phyloP scores from a whole-genome alignment of 2,888 invertebrate species.

The Agrotis ipsilon region DNA sequence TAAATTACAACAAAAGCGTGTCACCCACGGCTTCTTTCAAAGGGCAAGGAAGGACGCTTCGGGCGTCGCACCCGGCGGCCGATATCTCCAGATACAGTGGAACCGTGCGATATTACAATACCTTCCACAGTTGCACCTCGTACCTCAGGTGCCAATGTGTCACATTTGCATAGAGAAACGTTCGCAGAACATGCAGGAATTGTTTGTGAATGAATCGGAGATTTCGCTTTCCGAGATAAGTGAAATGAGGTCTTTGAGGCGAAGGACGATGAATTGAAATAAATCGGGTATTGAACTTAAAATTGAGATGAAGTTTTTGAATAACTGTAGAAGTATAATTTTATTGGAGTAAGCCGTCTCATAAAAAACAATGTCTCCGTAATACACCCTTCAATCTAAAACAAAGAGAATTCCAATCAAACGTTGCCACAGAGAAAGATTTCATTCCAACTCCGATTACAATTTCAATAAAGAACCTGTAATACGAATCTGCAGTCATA shows the following conservation, averaged over 20 bases:
- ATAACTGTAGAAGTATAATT: neutral
- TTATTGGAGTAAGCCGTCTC: too few species aligned
- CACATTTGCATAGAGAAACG: slow-evolving; percentile 61
- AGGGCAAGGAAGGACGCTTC: slow-evolving; percentile 85
- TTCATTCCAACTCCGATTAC: slow-evolving; percentile 51
- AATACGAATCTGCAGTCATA: slow-evolving; percentile 65
- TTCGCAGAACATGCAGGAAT: slow-evolving; percentile 39
- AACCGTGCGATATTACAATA: slow-evolving; percentile 59
- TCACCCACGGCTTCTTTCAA: slow-evolving; percentile 56
- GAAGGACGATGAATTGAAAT: neutral
- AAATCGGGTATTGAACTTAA: neutral
- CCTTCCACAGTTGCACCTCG: slow-evolving; percentile 29
- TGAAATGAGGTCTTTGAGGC: slow-evolving; percentile 18
- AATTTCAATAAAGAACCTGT: slow-evolving; percentile 50
- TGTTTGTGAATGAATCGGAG: slow-evolving; percentile 40
- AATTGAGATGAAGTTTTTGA: neutral
- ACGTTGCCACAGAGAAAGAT: slow-evolving; percentile 27
- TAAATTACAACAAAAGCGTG: slow-evolving; percentile 33
- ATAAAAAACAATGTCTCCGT: neutral
- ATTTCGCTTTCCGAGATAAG: slow-evolving; percentile 35
- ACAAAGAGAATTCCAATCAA: slow-evolving; percentile 8
- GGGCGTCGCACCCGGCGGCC: slow-evolving; percentile 81
- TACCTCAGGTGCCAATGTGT: slow-evolving; percentile 68
- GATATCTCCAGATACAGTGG: slow-evolving; percentile 58
- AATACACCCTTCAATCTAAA: slow-evolving; percentile 10